These are phyloP conservation scores for Thryonomys swinderianus DNA, from an alignment of 2,113 vertebrate genomes.

Conservation along the genomic window DNA sequence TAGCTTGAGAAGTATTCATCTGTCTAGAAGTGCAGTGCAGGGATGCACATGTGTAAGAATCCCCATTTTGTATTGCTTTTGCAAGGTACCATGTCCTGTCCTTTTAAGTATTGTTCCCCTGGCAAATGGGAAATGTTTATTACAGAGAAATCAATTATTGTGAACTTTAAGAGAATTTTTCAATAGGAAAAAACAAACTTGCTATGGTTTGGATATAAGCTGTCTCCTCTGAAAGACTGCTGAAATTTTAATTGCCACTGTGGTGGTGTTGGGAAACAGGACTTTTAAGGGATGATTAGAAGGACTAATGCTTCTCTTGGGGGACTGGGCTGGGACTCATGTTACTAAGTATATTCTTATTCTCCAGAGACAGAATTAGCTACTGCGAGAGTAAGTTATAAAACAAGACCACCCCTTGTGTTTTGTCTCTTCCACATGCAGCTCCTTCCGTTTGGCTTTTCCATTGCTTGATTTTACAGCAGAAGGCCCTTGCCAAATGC, in stretches of 20 bases:
- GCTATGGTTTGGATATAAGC: not conserved
- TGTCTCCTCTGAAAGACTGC: not conserved
- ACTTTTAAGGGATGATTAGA: not conserved
- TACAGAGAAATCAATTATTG: not conserved
- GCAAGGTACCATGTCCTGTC: not conserved
- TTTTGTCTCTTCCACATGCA: not conserved
- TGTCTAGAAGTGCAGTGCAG: not conserved
- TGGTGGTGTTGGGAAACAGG: not conserved
- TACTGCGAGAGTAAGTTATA: not conserved
- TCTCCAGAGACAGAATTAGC: not conserved
- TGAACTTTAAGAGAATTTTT: slow-evolving; percentile 12
- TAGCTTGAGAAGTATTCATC: not conserved
- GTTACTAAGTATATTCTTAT: not conserved
- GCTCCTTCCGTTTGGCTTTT: not conserved
- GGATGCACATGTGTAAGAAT: not conserved
- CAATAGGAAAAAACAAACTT: not conserved
- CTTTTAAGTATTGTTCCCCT: not conserved
- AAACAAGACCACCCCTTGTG: not conserved
- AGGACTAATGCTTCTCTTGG: not conserved
- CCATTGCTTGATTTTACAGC: not conserved
- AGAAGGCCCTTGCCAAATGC: not conserved
- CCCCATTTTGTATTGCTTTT: not conserved
- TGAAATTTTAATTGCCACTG: not conserved
- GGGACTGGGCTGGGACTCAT: too few relatives aligned
- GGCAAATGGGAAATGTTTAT: not conserved